Conservation (phyloP, 2,888 invertebrate species). For the Drosophila anomelani region DNA sequence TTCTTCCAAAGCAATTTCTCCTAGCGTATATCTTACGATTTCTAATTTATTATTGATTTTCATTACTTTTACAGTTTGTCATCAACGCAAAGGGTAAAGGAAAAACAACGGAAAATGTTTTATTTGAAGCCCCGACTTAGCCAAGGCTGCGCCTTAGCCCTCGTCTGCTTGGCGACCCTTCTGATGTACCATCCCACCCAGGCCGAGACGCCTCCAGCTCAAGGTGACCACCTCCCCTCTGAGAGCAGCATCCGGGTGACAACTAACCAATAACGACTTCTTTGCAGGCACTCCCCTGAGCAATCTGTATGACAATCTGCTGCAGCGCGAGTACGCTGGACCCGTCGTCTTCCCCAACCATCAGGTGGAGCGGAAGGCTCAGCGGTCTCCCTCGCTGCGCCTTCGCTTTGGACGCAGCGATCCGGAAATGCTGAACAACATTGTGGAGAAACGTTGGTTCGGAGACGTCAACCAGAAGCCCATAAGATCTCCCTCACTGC, state of each 20-base stretch:
- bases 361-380: slow-evolving; percentile 90
- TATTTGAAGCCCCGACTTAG: slow-evolving; percentile 53
- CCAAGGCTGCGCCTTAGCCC: slow-evolving; percentile 53
- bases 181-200: slow-evolving; percentile 51
- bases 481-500: slow-evolving; percentile 90
- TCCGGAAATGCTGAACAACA: slow-evolving; percentile 85
- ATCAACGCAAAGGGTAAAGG: not conserved
- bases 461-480: slow-evolving; percentile 89
- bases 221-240: slow-evolving; percentile 35
- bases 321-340: slow-evolving; percentile 84
- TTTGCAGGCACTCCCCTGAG: slow-evolving; percentile 72
- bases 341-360: slow-evolving; percentile 86
- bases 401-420: slow-evolving; percentile 92
- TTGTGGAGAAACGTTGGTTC: slow-evolving; percentile 83
- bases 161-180: slow-evolving; percentile 49
- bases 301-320: slow-evolving; percentile 82
- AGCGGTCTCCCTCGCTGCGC: slow-evolving; percentile 90
- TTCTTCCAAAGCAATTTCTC: not conserved
- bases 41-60: slow-evolving; percentile 2
- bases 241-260: slow-evolving; percentile 9
- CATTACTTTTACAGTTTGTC: slow-evolving; percentile 27
- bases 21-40: not conserved
- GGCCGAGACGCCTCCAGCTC: slow-evolving; percentile 62
- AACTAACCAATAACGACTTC: slow-evolving; percentile 11
- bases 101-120: slow-evolving; percentile 53